Base-by-base conservation (phyloP, 1,140 invertebrate genomes). In the Reticulitermes speratus region DNA sequence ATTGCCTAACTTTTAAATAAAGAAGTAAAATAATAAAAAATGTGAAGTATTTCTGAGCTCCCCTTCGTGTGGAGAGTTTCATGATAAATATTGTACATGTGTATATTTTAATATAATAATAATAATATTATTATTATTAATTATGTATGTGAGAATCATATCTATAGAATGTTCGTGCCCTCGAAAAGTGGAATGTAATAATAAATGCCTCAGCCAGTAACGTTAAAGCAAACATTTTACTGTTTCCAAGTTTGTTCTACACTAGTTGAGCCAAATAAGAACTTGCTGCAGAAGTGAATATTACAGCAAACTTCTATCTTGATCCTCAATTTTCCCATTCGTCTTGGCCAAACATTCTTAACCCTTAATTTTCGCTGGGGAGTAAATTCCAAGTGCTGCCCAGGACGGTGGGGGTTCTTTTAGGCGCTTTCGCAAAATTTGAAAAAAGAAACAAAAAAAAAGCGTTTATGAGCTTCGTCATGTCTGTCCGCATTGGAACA, bases 191-290 rank as follows among this genome's bases (percentile, higher is more conserved):
- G 65, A 32, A 45, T 25, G 16, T 48, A 44, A 48, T n/a, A 75
- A 59, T 48, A 86, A 86, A 86, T 86, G 86, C 86, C 86, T 86
- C 86, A 86, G 86, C 86, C 86, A 86, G 86, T 86, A 86, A 84
- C 30, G 52, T 30, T 52, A 84, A 75, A 75, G 59, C n/a, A 25
- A 75, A 30, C 65, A 75, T 30, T 75, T 84, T 84, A 84, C 83
- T 84, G 32, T 84, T n/a, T 44, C 48, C 48, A 32, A 83, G 5
- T 84, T 44, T 84, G 12, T 75, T 75, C 65, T 12, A 30, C 59
- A 65, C 21, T 65, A 65, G 25, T 65, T 23, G 21, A 65, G 21
- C 11, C 65, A 75, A 30, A 3, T 55, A 1, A 55, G 52, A 55
- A 55, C 52, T 21, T 19, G 52, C 19, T 75, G 65, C 65, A 30